Conservation (phyloP, 2,888 invertebrate species). For the Drosophila differens region DNA sequence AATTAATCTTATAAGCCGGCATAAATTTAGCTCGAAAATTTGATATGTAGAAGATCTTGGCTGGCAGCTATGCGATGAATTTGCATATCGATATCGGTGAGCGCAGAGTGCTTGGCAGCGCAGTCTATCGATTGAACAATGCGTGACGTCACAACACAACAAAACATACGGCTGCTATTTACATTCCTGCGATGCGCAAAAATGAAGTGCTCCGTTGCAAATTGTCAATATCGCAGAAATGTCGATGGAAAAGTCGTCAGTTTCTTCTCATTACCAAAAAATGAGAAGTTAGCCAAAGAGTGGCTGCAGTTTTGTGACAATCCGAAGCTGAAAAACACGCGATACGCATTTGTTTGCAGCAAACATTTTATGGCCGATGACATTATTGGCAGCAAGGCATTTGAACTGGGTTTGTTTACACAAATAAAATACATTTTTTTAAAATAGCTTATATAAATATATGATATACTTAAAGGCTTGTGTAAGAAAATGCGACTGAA, state of each 20-base stretch:
- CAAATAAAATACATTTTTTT: not conserved
- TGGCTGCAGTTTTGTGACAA: conserved; percentile 37
- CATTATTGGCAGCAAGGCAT: not conserved
- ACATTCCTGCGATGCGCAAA: conserved; percentile 5
- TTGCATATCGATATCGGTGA: conserved; percentile 30
- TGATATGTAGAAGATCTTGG: conserved; percentile 5
- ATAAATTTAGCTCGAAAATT: not conserved
- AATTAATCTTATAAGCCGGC: not conserved
- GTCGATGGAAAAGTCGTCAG: not conserved
- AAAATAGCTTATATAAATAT: not conserved
- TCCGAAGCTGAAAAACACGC: not conserved
- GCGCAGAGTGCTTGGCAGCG: not conserved
- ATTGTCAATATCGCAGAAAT: conserved; percentile 6
- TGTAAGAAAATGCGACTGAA: not conserved
- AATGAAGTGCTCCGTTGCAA: conserved; percentile 28
- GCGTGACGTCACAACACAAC: not conserved
- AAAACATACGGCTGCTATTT: conserved; percentile 33
- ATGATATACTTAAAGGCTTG: conserved; percentile 5
- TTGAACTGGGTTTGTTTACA: conserved; percentile 20
- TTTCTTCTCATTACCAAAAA: conserved; percentile 35
- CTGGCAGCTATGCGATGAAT: conserved; percentile 22
- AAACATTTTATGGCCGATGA: conserved; percentile 30
- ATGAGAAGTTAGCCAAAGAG: conserved; percentile 16
- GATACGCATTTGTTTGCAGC: conserved; percentile 17
- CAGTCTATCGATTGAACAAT: conserved; percentile 28